Percentiles rank a stretch among this genome's conserved stretches.
These are phyloP conservation scores for Paracyprichromis sp. DNA, from an alignment of 2,113 vertebrate genomes.

Conservation along the genomic window DNA sequence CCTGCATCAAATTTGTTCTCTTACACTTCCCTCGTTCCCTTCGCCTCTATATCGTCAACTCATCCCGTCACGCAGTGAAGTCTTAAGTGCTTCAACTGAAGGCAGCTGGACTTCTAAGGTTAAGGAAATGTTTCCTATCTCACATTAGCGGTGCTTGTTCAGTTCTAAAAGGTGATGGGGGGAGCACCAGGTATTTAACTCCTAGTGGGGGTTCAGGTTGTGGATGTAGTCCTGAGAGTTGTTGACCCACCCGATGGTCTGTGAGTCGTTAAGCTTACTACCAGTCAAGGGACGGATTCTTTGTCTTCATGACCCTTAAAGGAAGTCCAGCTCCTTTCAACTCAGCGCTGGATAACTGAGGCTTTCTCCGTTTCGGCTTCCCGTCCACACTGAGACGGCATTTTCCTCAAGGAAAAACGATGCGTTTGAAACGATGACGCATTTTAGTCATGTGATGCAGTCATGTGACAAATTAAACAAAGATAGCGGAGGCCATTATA, in stretches of 20 bases:
- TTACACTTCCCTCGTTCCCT: neutral
- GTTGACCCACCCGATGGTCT: neutral
- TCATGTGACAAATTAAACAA: neutral
- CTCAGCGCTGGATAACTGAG: neutral
- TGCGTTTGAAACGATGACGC: neutral
- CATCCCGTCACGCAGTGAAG: neutral
- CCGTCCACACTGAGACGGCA: rapidly evolving
- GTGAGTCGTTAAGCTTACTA: neutral
- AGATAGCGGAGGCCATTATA: neutral
- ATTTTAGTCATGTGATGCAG: neutral
- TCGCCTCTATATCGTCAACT: neutral
- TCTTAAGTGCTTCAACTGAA: neutral
- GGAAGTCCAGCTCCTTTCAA: neutral
- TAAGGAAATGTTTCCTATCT: neutral
- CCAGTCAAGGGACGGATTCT: rapidly evolving
- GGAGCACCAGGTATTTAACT: neutral
- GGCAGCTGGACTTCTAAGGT: neutral
- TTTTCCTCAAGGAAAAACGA: neutral
- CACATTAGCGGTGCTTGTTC: neutral
- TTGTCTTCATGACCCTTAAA: neutral
- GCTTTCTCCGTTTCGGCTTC: neutral
- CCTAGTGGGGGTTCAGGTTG: rapidly evolving
- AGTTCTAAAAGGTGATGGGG: neutral
- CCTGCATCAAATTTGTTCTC: neutral
- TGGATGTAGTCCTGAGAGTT: neutral